Evolutionary conservation across 2,113 vertebrate genomes (phyloP), one percentile per base, ranked within the genome.

Genomic region (Colinus virginianus): DNA sequence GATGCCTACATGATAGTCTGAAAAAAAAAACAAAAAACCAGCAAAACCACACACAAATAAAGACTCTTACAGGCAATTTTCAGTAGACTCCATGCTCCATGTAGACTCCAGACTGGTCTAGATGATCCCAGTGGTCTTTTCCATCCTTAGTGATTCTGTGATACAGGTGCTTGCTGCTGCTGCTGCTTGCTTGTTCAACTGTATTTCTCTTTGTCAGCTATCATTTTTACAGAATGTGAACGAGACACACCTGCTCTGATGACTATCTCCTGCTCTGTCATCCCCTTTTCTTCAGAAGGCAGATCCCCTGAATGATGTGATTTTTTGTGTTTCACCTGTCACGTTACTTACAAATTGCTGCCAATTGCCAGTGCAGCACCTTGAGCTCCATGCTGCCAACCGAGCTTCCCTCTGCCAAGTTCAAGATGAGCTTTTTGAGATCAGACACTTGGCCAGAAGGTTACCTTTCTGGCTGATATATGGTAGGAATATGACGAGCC

Each of bases 401-500:
- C 3, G 32, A 70, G 7, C 32, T 81, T 81, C 74, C 49, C 34
- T 82, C 56, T 66, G 32, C 38, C 34, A 72, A 68, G 43, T 42
- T 68, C 59, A 53, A 34, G 68, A 77, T 68, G 64, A 84, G 53
- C 23, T 85, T n/a, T 26, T 55, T 66, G 55, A 81, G 38, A 69
- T 61, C 28, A 82, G 61, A 18, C 81, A 61, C 34, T 49, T 48
- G 12, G 10, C 49, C 49, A 85, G 76, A 88, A 78, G 1, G 1
- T 63, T 75, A 42, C 18, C 13, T 70, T 81, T 2, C 1, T 78
- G 0, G 0, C 22, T 49, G 43, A 36, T 38, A 30, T 15, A 40
- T 30, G 16, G 13, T 32, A 23, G 3, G 30, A 68, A 15, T 68
- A 72, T 43, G 70, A 26, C 20, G 64, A 87, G 30, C 38, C 30